Evolutionary conservation across 2,888 invertebrate genomes (phyloP).

Genomic region (Leucoma salicis): DNA sequence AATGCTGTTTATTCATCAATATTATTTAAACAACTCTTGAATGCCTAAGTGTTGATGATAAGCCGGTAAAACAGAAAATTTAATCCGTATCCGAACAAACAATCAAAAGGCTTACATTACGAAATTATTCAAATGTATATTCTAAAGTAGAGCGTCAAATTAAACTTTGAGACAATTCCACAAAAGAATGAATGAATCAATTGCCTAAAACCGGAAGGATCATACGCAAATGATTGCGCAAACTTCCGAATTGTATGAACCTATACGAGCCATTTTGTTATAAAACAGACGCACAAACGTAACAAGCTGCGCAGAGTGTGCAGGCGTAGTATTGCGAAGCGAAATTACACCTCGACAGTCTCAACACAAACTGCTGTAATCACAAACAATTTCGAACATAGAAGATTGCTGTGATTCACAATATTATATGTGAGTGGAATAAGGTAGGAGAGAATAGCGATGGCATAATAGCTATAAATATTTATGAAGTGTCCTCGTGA

Average conservation of each 20-base stretch:
- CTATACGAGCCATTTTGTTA: slow-evolving; percentile 45
- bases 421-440: slow-evolving; percentile 39
- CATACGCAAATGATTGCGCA: slow-evolving; percentile 15
- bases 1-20: too few species aligned
- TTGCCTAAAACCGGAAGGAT: slow-evolving; percentile 9
- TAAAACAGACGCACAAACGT: slow-evolving; percentile 36
- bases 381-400: slow-evolving; percentile 65
- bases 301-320: slow-evolving; percentile 22
- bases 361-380: slow-evolving; percentile 59
- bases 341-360: slow-evolving; percentile 55
- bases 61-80: too few species aligned
- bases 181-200: slow-evolving; percentile 23
- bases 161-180: too few species aligned
- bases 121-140: too few species aligned
- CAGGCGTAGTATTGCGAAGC: slow-evolving; percentile 48
- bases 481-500: slow-evolving; percentile 42
- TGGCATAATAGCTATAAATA: slow-evolving; percentile 23
- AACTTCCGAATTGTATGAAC: slow-evolving; percentile 26
- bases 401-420: slow-evolving; percentile 62
- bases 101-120: too few species aligned
- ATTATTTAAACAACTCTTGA: too few species aligned
- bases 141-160: too few species aligned
- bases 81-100: too few species aligned
- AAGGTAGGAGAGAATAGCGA: slow-evolving; percentile 14
- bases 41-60: too few species aligned